Conservation (phyloP, 2,113 vertebrate species). For the Lepus timidus region DNA sequence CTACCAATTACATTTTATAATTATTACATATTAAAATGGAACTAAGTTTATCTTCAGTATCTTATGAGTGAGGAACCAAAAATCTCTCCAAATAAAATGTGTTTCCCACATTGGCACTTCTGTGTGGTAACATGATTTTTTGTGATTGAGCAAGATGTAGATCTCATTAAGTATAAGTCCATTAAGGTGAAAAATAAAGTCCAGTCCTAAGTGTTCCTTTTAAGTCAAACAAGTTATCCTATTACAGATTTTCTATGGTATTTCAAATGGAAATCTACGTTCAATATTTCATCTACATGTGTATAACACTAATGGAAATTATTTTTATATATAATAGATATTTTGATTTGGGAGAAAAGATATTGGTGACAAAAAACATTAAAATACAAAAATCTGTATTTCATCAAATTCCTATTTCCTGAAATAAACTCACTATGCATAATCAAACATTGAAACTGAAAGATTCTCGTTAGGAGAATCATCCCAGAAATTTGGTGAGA, state of each 20-base stretch:
- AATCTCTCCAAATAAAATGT: background rate
- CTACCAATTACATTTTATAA: background rate
- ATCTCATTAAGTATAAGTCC: background rate
- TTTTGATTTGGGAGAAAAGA: background rate
- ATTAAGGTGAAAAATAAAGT: slow-evolving; percentile 43
- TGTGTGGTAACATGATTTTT: background rate
- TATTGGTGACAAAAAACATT: background rate
- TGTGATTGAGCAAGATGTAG: background rate
- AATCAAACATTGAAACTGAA: background rate
- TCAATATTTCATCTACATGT: background rate
- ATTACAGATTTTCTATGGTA: slow-evolving; percentile 19
- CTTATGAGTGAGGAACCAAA: background rate
- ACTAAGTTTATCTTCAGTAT: background rate
- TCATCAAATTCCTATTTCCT: background rate
- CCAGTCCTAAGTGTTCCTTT: background rate
- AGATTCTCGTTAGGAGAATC: background rate
- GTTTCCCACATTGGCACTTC: background rate
- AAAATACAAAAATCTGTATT: background rate
- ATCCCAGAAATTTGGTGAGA: background rate
- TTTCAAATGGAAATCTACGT: background rate
- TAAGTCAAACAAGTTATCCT: background rate
- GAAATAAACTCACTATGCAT: background rate
- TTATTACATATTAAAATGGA: slow-evolving; percentile 4
- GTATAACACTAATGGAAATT: background rate
- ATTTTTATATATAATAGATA: background rate